These are phyloP conservation scores for Phoxinus phoxinus DNA, from an alignment of 2,113 vertebrate species.

Conservation along the genomic window DNA sequence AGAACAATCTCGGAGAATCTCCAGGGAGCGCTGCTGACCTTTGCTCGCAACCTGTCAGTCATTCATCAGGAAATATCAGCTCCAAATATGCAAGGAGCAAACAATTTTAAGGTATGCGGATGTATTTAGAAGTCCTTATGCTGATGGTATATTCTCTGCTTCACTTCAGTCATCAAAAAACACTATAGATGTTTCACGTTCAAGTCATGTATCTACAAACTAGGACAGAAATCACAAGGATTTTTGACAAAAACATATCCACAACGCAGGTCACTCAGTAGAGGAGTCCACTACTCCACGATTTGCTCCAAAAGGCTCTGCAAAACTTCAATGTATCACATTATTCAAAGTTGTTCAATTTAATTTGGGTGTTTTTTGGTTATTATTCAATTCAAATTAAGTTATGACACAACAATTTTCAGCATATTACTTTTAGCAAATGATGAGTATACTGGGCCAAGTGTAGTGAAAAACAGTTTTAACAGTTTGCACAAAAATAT, in stretches of 20 bases:
- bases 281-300: not conserved
- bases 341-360: not conserved
- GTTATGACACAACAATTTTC: not conserved
- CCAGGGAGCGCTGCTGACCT: conserved; percentile 94
- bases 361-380: not conserved
- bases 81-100: conserved; percentile 93
- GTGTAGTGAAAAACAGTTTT: not conserved
- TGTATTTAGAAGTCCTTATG: conserved; percentile 65
- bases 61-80: conserved; percentile 99
- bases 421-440: not conserved
- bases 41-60: conserved; percentile 96
- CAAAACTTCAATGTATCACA: not conserved
- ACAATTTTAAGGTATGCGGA: conserved; percentile 97
- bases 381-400: not conserved
- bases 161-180: not conserved
- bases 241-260: not conserved
- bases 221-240: not conserved
- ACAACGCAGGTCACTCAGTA: not conserved
- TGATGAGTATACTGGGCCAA: not conserved
- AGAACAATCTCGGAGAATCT: conserved; percentile 93
- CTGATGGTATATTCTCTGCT: not conserved
- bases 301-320: not conserved
- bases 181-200: not conserved
- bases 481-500: not conserved
- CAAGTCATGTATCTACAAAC: not conserved